Evolutionary conservation across 2,888 invertebrate genomes (phyloP).

Genomic region (Platycnemis pennipes): DNA sequence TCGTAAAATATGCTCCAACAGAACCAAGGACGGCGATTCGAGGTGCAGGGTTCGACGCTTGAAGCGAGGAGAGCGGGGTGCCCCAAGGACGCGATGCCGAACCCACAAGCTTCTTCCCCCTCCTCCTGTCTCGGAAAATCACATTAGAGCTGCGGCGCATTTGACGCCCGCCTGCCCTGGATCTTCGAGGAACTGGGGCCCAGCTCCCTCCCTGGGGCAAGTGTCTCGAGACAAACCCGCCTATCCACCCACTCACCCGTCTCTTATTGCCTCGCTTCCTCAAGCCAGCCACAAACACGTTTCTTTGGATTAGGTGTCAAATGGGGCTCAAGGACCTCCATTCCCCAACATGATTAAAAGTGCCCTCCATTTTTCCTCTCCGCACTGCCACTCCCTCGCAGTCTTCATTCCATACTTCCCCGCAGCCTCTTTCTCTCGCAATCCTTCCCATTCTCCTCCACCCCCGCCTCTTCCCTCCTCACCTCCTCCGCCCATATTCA

Average conservation of each 20-base stretch:
- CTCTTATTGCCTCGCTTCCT: background rate
- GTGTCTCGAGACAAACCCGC: background rate
- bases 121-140: background rate
- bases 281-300: background rate
- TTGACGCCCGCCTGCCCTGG: background rate
- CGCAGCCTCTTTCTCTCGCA: background rate
- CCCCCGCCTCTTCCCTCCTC: background rate
- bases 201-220: background rate
- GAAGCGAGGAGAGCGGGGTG: background rate
- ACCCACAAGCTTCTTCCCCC: background rate
- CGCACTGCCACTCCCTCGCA: background rate
- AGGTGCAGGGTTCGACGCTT: background rate
- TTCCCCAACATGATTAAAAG: conserved; percentile 12
- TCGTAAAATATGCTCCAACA: background rate
- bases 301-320: conserved; percentile 56
- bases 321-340: conserved; percentile 47
- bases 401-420: background rate
- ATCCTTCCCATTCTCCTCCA: background rate
- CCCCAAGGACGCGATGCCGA: background rate
- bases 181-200: background rate
- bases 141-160: background rate
- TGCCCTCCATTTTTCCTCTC: background rate
- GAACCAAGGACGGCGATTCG: background rate
- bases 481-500: background rate
- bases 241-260: background rate